Evolutionary conservation across 30 jellyfish, hydroid and myxozoan species (phyloP).

Genomic region (Mastigias papua): DNA sequence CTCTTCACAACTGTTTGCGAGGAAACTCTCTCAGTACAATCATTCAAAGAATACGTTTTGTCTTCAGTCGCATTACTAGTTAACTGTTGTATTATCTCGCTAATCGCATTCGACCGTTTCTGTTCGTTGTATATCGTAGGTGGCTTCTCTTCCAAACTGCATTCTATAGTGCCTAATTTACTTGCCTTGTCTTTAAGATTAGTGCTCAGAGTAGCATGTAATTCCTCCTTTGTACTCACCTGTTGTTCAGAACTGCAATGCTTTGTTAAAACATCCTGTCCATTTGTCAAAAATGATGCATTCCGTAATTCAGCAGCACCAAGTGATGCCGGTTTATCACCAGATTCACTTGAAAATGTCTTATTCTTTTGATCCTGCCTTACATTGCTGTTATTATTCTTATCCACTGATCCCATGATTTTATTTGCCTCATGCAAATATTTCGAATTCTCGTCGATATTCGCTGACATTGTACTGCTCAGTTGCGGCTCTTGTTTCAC

Average conservation of each 20-base stretch:
- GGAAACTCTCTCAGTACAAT: not conserved
- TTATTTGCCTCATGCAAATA: constrained; percentile 16
- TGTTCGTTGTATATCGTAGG: constrained; percentile 1
- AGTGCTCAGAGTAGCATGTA: constrained; percentile 10
- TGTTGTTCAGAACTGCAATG: not conserved
- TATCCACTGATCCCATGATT: constrained; percentile 25
- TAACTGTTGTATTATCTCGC: not conserved
- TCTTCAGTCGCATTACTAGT: constrained; percentile 3
- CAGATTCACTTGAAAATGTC: constrained; percentile 11
- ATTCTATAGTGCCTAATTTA: constrained; percentile 2
- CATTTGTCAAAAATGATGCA: constrained; percentile 30
- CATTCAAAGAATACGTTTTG: not conserved
- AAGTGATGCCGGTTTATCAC: constrained; percentile 29
- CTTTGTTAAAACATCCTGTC: constrained; percentile 16
- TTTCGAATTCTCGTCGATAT: constrained; percentile 27
- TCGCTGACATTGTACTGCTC: constrained; percentile 27
- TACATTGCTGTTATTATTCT: constrained; percentile 26
- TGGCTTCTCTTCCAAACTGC: not conserved
- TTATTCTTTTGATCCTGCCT: constrained; percentile 4
- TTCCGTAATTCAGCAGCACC: constrained; percentile 8
- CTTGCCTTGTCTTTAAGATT: not conserved
- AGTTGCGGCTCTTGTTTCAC: constrained; percentile 14
- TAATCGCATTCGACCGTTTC: not conserved
- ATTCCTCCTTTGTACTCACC: constrained; percentile 20
- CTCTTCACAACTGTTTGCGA: not conserved